Conservation (phyloP, 2,797 vertebrate genomes). For the Podarcis siculus region DNA sequence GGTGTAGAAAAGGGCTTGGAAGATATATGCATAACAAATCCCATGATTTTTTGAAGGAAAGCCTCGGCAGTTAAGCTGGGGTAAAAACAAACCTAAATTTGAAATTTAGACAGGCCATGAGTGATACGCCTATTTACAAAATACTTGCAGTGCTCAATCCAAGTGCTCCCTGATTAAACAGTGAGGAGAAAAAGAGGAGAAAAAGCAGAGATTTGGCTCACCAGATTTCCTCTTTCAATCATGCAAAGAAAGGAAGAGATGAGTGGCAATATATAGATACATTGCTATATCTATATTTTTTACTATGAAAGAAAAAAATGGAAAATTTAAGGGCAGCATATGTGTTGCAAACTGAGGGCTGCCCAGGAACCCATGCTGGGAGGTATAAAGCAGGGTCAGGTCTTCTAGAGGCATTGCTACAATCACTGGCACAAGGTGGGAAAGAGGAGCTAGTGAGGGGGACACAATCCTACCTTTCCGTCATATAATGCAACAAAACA, state of each 20-base stretch:
- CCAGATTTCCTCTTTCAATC: constrained; percentile 45
- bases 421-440: background rate
- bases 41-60: background rate
- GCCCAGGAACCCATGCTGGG: background rate
- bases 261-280: background rate
- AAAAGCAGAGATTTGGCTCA: background rate
- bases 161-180: background rate
- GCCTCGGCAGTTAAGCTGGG: background rate
- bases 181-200: constrained; percentile 44
- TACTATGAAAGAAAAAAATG: background rate
- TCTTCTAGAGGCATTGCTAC: background rate
- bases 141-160: background rate
- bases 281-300: no score
- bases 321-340: background rate
- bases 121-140: background rate
- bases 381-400: background rate
- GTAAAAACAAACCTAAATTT: background rate
- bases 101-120: background rate
- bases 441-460: no score
- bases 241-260: constrained; percentile 27
- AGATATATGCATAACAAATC: background rate
- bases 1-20: constrained; percentile 27
- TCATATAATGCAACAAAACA: background rate
- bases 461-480: background rate
- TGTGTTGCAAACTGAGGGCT: background rate